phyloP scores from a whole-genome alignment of 2,797 vertebrate genomes.

The Danio aesculapii region DNA sequence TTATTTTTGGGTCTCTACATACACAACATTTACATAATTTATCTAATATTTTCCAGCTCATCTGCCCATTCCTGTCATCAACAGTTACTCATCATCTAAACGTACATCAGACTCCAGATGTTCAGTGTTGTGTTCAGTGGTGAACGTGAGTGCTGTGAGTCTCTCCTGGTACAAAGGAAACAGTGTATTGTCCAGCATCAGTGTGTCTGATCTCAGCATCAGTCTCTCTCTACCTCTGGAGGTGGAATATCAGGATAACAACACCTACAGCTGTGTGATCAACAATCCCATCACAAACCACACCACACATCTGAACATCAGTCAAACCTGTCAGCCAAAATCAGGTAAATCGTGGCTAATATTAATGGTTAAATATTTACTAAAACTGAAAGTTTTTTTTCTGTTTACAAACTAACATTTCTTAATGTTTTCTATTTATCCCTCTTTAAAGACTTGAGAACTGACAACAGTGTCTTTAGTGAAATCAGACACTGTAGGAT shows the following conservation, averaged over 20 bases:
- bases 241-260: too few relatives aligned
- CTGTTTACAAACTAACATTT: not conserved
- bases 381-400: not conserved
- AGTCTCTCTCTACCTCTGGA: too few relatives aligned
- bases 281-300: too few relatives aligned
- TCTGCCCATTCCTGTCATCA: not conserved
- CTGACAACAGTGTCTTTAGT: not conserved
- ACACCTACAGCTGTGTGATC: too few relatives aligned
- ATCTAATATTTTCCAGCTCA: not conserved
- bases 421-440: not conserved
- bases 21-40: too few relatives aligned
- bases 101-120: not conserved
- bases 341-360: fast-evolving
- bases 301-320: not conserved
- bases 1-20: too few relatives aligned
- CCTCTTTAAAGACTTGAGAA: not conserved
- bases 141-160: too few relatives aligned
- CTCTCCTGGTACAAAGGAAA: too few relatives aligned
- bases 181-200: too few relatives aligned
- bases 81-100: not conserved
- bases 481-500: not conserved
- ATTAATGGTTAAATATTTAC: not conserved
- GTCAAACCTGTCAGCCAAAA: fast-evolving
- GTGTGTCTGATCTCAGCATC: too few relatives aligned
- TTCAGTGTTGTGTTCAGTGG: too few relatives aligned